phyloP scores from a whole-genome alignment of 2,113 vertebrate genomes.

The Albula goreensis region DNA sequence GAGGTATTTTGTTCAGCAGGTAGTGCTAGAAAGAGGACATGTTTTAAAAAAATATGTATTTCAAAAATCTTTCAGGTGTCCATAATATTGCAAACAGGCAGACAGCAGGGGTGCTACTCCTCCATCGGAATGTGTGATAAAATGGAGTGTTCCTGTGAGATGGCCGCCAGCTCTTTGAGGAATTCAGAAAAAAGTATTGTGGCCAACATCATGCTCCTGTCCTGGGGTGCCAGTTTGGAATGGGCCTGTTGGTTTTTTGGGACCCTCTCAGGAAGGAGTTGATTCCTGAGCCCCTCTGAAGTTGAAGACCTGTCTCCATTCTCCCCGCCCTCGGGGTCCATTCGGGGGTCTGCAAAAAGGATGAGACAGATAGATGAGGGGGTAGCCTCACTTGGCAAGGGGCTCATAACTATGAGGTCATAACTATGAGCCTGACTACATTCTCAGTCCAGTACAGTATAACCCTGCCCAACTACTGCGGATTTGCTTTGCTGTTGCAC shows the following conservation, averaged over 20 bases:
- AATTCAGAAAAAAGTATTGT: slow-evolving; percentile 93
- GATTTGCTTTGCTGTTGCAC: too few relatives aligned
- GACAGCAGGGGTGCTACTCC: slow-evolving; percentile 62
- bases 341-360: slow-evolving; percentile 63
- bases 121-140: slow-evolving; percentile 80
- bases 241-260: slow-evolving; percentile 66
- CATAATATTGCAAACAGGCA: neutral
- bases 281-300: slow-evolving; percentile 58
- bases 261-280: slow-evolving; percentile 65
- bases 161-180: slow-evolving; percentile 93
- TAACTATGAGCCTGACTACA: too few relatives aligned
- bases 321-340: slow-evolving; percentile 53
- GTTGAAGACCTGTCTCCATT: slow-evolving; percentile 56
- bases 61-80: neutral
- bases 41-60: neutral
- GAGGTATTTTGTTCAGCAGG: slow-evolving; percentile 65
- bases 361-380: neutral
- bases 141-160: slow-evolving; percentile 93
- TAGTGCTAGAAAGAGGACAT: slow-evolving; percentile 58
- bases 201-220: slow-evolving; percentile 82
- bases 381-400: neutral
- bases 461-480: too few relatives aligned
- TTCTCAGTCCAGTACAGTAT: too few relatives aligned
- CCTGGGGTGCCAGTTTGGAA: slow-evolving; percentile 70
- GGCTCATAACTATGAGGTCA: too few relatives aligned